Evolutionary conservation across 2,113 vertebrate species (phyloP), one percentile per base, ranked within the genome.

Genomic region (Gallinago paraguaiae): DNA sequence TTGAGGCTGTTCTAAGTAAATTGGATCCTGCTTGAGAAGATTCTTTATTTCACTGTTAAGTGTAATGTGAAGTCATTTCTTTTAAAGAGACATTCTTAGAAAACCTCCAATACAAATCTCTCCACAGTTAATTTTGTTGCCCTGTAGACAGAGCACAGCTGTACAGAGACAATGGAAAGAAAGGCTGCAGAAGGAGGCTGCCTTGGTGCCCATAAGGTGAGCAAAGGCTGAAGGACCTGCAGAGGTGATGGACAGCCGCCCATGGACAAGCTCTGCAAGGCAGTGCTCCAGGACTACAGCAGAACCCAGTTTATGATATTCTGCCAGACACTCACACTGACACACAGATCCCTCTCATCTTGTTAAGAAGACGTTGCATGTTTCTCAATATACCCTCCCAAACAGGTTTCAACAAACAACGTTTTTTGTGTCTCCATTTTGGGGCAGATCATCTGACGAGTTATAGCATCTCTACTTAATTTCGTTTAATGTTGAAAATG

Each of bases 31-130:
- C 51, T 69, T 60, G 39, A 90, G 45, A 82, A 10, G 33, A 22
- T 39, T 54, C 88, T 77, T 92, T 54, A 79, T 90, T 94, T 84
- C 75, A 30, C n/a, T 71, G 14, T 81, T 86, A 93, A 74, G 30
- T 71, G 11, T 45, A 88, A 79, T 16, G 9, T 33, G 14, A 60
- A 84, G 17, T 69, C 10, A 79, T 53, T 95, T 70, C 5, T 76
- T 84, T 82, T 53, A 39, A 86, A 84, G 69, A 86, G 11, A 25
- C 19, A 9, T 60, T 78, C 56, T 88, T 50, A 11, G 17, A 82
- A 78, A 90, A 35, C 5, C 24, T 86, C 46, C 46, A 46, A 46
- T 20, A 19, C 46, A 46, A 20, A 17, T 51, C 11, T 68, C 59
- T n/a, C 35, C 22, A 41, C 28, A 60, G 48, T 2, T 57, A 57